phyloP scores from a whole-genome alignment of 2,888 invertebrate genomes.

The Romanomermis culicivorax region DNA sequence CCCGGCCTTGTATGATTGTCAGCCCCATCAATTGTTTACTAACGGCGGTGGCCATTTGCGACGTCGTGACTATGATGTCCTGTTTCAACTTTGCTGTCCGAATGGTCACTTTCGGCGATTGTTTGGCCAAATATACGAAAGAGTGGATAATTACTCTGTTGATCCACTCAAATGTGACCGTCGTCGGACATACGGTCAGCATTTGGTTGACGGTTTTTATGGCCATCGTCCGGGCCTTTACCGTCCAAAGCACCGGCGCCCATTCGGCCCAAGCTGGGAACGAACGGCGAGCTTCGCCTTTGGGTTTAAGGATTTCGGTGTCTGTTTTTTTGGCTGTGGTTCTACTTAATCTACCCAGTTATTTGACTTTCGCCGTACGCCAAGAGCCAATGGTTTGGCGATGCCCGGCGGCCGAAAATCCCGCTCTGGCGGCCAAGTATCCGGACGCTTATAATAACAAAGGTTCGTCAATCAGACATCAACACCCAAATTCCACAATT shows the following conservation, averaged over 20 bases:
- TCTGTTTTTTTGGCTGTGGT: background rate
- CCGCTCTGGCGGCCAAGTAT: background rate
- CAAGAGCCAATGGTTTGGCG: background rate
- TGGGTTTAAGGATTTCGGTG: background rate
- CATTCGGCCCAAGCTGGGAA: background rate
- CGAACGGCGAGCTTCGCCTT: background rate
- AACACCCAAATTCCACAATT: no score
- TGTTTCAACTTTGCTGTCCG: slow-evolving; percentile 3
- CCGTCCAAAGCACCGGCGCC: background rate
- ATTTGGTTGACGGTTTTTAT: slow-evolving; percentile 9
- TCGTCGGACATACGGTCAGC: slow-evolving; percentile 9
- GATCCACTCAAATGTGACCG: slow-evolving; percentile 7
- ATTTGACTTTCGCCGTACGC: background rate
- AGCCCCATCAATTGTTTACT: slow-evolving; percentile 5
- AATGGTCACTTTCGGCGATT: background rate
- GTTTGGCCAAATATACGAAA: background rate
- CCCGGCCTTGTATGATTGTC: slow-evolving; percentile 1
- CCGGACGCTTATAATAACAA: no score
- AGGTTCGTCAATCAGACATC: no score
- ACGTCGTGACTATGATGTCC: slow-evolving; percentile 2
- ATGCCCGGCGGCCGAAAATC: background rate
- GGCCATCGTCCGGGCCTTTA: slow-evolving; percentile 5
- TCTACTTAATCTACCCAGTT: background rate
- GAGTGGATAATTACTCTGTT: background rate
- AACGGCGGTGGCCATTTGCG: slow-evolving; percentile 8